These are phyloP conservation scores for Ceratothoa steindachneri DNA, from an alignment of 2,888 invertebrate genomes.

Conservation along the genomic window DNA sequence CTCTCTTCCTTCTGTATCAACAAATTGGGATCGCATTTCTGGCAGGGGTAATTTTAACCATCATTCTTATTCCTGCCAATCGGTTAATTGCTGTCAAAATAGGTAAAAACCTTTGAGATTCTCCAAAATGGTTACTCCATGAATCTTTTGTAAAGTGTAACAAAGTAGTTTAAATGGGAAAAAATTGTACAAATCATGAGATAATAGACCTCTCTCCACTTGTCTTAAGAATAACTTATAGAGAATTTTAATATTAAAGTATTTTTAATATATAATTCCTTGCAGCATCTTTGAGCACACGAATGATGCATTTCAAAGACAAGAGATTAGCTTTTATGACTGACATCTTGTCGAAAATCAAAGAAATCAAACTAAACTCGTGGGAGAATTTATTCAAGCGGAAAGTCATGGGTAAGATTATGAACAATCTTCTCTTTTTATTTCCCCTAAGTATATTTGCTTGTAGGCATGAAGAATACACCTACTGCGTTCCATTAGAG, in stretches of 20 bases:
- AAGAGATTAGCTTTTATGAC: constrained; percentile 77
- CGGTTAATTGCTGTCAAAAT: constrained; percentile 83
- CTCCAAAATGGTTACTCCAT: no score
- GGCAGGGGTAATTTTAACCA: constrained; percentile 79
- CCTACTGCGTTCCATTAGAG: no score
- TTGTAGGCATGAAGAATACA: no score
- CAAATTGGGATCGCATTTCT: constrained; percentile 89
- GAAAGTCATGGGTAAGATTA: constrained; percentile 40
- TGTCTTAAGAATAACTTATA: no score
- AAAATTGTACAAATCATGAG: no score
- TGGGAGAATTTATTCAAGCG: constrained; percentile 77
- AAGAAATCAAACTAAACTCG: constrained; percentile 83
- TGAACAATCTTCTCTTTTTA: no score
- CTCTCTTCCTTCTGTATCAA: constrained; percentile 74
- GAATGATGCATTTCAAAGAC: constrained; percentile 89
- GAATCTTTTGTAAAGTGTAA: no score
- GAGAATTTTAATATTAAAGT: no score
- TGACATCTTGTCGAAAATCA: constrained; percentile 81
- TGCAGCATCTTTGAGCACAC: constrained; percentile 63
- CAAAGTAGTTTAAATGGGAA: no score
- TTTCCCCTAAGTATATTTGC: no score
- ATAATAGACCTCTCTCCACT: no score
- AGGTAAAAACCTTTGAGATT: constrained; percentile 58
- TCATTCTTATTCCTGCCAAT: constrained; percentile 88
- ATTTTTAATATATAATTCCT: no score